These are phyloP conservation scores for Papilio protenor DNA, from an alignment of 2,888 invertebrate genomes.

Conservation along the genomic window DNA sequence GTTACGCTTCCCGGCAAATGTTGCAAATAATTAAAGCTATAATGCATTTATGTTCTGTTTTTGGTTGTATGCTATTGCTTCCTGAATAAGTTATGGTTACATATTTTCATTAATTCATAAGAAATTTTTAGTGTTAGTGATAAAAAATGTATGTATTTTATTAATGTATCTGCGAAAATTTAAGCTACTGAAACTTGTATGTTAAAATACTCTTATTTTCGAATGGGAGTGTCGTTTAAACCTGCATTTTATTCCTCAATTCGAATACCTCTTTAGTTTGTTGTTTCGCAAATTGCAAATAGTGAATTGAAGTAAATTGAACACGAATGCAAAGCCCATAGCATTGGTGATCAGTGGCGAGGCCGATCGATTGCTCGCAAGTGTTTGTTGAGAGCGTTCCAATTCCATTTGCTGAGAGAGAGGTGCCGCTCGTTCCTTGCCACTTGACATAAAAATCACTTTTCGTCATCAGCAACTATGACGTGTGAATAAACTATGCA, in stretches of 20 bases:
- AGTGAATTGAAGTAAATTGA: constrained; percentile 36
- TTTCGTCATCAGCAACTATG: constrained; percentile 28
- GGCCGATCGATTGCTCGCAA: constrained; percentile 43
- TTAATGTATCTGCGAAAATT: neutral
- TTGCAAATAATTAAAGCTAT: constrained; percentile 9
- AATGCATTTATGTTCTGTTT: neutral
- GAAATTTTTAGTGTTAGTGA: neutral
- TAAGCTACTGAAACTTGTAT: neutral
- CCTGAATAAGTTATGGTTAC: neutral
- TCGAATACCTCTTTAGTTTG: constrained; percentile 7
- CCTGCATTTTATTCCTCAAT: constrained; percentile 15
- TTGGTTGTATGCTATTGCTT: neutral
- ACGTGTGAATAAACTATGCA: constrained; percentile 7
- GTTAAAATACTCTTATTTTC: neutral
- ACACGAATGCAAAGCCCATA: constrained; percentile 36
- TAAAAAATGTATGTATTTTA: neutral
- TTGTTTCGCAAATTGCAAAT: constrained; percentile 31
- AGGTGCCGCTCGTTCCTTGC: constrained; percentile 33
- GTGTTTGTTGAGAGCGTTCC: constrained; percentile 45
- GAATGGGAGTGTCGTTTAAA: neutral
- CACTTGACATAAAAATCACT: constrained; percentile 44
- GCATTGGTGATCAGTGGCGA: constrained; percentile 41
- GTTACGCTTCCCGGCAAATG: constrained; percentile 9
- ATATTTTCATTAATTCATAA: neutral
- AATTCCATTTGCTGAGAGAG: constrained; percentile 44